Percentiles rank a stretch among this genome's conserved stretches.
phyloP scores from a whole-genome alignment of 2,888 invertebrate species.

The Dicroscelio sp. region DNA sequence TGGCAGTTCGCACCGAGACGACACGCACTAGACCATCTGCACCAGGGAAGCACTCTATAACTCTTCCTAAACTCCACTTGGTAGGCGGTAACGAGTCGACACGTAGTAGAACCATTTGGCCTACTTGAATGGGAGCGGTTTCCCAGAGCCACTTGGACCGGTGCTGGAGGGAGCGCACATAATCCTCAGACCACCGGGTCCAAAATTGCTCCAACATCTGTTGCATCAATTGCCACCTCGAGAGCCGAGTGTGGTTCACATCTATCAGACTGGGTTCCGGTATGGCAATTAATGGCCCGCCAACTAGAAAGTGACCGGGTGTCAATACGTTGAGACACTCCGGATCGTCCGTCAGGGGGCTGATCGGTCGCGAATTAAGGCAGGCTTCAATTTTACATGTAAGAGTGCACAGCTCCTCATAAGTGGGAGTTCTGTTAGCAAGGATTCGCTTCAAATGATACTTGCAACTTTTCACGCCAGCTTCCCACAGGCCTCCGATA shows the following conservation, averaged over 20 bases:
- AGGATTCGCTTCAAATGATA: neutral
- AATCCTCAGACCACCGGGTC: neutral
- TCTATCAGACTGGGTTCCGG: neutral
- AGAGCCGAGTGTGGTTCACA: neutral
- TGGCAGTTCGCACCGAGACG: neutral
- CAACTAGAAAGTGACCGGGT: neutral
- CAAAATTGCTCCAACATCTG: neutral
- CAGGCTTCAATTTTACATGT: neutral
- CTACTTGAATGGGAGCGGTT: neutral
- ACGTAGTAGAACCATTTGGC: neutral
- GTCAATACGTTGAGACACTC: neutral
- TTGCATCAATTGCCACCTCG: neutral
- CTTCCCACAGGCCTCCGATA: neutral
- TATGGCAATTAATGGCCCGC: neutral
- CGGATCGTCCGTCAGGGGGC: neutral
- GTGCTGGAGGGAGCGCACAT: neutral
- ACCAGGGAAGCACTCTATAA: neutral
- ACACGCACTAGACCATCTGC: neutral
- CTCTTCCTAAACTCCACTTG: conserved; percentile 13
- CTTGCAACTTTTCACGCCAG: neutral
- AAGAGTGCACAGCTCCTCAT: neutral
- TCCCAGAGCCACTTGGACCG: neutral
- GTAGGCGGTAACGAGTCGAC: neutral
- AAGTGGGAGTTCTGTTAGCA: neutral
- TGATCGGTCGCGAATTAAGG: neutral